Evolutionary conservation across 1,140 invertebrate species (phyloP).

Genomic region (Trachelipus rathkii): DNA sequence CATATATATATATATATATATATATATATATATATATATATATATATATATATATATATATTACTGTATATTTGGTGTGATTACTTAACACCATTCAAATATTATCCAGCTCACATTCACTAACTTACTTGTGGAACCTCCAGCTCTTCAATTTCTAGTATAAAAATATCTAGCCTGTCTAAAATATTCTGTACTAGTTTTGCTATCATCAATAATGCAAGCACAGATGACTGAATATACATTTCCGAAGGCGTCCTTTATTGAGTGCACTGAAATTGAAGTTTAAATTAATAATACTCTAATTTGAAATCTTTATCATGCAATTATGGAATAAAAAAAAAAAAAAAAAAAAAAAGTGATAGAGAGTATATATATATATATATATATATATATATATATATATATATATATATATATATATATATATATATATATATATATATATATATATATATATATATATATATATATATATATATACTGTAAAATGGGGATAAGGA

Average conservation of each 20-base stretch:
- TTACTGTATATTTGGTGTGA: no score
- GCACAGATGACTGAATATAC: constrained; percentile 86
- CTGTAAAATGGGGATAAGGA: no score
- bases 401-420: constrained; percentile 18
- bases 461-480: background rate
- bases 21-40: constrained; percentile 34
- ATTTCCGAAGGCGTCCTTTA: constrained; percentile 85
- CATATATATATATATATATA: no score
- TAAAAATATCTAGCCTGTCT: constrained; percentile 86
- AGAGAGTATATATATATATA: constrained; percentile 8
- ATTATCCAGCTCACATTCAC: no score
- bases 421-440: constrained; percentile 18
- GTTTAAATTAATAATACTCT: background rate
- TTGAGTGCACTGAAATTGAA: constrained; percentile 75
- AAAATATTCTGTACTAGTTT: constrained; percentile 87
- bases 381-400: constrained; percentile 18
- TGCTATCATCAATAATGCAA: constrained; percentile 83
- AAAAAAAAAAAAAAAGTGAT: no score
- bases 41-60: constrained; percentile 57
- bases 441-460: constrained; percentile 12
- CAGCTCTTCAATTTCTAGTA: constrained; percentile 87
- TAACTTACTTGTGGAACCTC: constrained; percentile 75
- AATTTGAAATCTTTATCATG: no score
- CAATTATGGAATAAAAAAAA: no score
- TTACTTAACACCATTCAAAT: no score